A percentile compares a stretch with the other conserved stretches of the same genome.
Evolutionary conservation across 1,140 invertebrate genomes (phyloP).

Genomic region (Halotydeus destructor): DNA sequence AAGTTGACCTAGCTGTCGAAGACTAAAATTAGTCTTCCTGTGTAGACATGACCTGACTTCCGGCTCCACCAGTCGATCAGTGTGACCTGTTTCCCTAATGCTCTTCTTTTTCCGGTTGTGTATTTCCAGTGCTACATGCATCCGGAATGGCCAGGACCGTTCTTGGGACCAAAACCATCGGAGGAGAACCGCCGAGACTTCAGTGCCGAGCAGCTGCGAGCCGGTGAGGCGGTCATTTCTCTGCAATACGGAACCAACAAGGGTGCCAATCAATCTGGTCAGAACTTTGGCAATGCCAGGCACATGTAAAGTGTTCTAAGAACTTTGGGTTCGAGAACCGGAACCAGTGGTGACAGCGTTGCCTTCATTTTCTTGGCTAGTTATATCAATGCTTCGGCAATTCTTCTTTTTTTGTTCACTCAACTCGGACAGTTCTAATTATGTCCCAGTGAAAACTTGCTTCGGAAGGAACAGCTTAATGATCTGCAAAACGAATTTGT

Average conservation of each 20-base stretch:
- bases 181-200: constrained; percentile 74
- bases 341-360: no score
- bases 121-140: constrained; percentile 51
- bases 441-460: no score
- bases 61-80: not conserved
- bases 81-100: constrained; percentile 3
- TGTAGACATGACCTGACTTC: not conserved
- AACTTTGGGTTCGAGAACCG: no score
- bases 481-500: no score
- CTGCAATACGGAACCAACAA: constrained; percentile 81
- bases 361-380: no score
- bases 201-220: constrained; percentile 59
- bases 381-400: no score
- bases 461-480: no score
- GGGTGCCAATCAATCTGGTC: constrained; percentile 62
- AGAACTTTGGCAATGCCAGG: constrained; percentile 60
- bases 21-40: not conserved
- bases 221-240: constrained; percentile 63
- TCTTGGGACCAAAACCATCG: constrained; percentile 55
- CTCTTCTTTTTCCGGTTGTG: constrained; percentile 8
- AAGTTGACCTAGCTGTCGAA: not conserved
- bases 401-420: no score
- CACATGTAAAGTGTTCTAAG: constrained; percentile 27
- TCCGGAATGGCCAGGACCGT: constrained; percentile 64
- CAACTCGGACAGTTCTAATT: no score